Base-by-base conservation (phyloP, 2,113 vertebrate species). In the Brachypteracias leptosomus region DNA sequence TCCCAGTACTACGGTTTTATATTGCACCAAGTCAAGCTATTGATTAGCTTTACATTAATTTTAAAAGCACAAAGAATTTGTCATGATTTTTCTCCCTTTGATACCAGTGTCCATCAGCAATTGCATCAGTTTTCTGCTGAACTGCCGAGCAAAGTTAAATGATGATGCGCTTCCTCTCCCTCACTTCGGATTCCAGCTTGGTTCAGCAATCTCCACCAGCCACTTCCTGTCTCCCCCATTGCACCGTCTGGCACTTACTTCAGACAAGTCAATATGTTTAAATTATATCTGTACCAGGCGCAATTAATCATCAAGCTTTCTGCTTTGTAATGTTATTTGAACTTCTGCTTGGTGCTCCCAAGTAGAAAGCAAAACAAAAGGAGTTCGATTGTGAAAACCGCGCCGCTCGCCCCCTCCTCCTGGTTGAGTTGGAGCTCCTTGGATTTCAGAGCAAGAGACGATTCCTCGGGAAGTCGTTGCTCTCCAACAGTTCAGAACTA, bases 261-360 rank as follows among this genome's bases (percentile, higher is more conserved):
- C 97, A 98, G 98, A 97, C 97, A 94, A 96, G 97, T 97, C 98
- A 94, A 97, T 98, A 98, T 24, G 62, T 97, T 98, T 96, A 97
- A 98, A 98, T 98, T 97, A 97, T 97, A 98, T 95, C 95, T 97
- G 93, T 82, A 91, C 85, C 90, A 93, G 91, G 93, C 12, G 21
- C 89, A 96, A 97, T 98, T 97, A 95, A 98, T 98, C 97, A 98
- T 95, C 92, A 95, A 95, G 87, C 93, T 97, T 95, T 98, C 95
- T 98, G 95, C 97, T 97, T 96, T 95, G 89, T 74, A 96, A 96
- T 72, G 95, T 57, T 51, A 20, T 94, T 87, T 85, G 82, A 92
- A 95, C 80, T 96, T 93, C 89, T 96, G 68, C 74, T 79, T 70
- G 94, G 92, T 88, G 94, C 88, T 93, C 31, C 6, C 61, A 65